These are phyloP conservation scores for Ametastegia equiseti DNA, from an alignment of 2,888 invertebrate species.

Conservation along the genomic window DNA sequence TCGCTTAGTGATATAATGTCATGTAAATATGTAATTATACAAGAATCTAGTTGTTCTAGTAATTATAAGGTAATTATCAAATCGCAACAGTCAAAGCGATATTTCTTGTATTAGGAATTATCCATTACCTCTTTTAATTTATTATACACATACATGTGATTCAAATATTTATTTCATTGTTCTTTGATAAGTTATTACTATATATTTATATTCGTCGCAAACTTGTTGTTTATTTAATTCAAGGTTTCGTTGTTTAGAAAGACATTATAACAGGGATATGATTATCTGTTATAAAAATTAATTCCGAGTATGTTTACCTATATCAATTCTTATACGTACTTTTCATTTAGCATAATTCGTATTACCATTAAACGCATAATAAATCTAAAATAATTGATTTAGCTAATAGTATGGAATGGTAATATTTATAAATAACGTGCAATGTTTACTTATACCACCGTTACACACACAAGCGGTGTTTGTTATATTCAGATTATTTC, in stretches of 20 bases:
- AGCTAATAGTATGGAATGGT: neutral
- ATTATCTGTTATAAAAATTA: neutral
- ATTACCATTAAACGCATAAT: neutral
- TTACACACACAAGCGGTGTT: neutral
- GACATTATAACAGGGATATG: neutral
- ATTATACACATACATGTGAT: neutral
- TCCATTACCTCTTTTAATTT: neutral
- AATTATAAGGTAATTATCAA: conserved; percentile 14
- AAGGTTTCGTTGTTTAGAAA: neutral
- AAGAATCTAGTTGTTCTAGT: conserved; percentile 43
- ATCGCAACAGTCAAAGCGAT: neutral
- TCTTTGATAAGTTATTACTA: neutral
- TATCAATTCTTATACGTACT: neutral
- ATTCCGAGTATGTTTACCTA: neutral
- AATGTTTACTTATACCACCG: conserved; percentile 10
- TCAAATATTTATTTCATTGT: neutral
- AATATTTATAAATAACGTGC: conserved; percentile 32
- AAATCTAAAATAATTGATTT: conserved; percentile 24
- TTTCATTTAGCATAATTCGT: neutral
- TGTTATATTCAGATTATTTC: neutral
- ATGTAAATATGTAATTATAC: conserved; percentile 69
- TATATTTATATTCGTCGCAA: neutral
- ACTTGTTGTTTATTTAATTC: conserved; percentile 1
- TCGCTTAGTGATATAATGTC: conserved; percentile 26
- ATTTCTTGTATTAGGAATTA: too few relatives aligned